Conservation (phyloP, 2,888 invertebrate genomes). For the Eurytoma adleriae region DNA sequence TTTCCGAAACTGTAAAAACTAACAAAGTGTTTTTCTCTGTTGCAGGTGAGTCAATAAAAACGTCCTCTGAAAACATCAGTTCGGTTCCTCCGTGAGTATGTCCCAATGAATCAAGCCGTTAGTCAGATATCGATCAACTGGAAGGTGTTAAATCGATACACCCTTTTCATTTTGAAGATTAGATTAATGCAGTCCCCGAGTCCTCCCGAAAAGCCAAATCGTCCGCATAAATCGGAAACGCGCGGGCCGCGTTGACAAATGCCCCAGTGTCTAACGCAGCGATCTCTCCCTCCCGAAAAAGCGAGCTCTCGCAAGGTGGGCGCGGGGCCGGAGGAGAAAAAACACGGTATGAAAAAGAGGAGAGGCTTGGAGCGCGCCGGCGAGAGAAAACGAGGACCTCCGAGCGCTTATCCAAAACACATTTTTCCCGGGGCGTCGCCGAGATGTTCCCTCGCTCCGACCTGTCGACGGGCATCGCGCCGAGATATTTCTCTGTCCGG, state of each 20-base stretch:
- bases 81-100: no score
- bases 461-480: conserved; percentile 42
- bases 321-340: background rate
- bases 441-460: background rate
- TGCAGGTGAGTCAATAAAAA: conserved; percentile 38
- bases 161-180: conserved; percentile 13
- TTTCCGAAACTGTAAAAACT: background rate
- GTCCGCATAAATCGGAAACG: conserved; percentile 31
- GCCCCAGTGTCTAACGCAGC: background rate
- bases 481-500: conserved; percentile 52
- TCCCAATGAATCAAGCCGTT: background rate
- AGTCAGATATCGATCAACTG: background rate
- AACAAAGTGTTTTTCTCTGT: conserved; percentile 16
- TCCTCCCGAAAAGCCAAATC: conserved; percentile 13
- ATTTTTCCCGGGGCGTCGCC: conserved; percentile 41
- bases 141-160: conserved; percentile 23
- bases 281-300: background rate
- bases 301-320: background rate
- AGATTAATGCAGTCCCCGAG: conserved; percentile 1
- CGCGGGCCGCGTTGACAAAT: background rate
- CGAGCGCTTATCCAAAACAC: conserved; percentile 46
- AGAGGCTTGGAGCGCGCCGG: background rate
- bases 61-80: background rate
- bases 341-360: background rate
- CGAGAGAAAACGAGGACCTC: background rate